Evolutionary conservation across 1,140 invertebrate species (phyloP), one percentile per base, ranked within the genome.

Genomic region (Drosophila murphyi): DNA sequence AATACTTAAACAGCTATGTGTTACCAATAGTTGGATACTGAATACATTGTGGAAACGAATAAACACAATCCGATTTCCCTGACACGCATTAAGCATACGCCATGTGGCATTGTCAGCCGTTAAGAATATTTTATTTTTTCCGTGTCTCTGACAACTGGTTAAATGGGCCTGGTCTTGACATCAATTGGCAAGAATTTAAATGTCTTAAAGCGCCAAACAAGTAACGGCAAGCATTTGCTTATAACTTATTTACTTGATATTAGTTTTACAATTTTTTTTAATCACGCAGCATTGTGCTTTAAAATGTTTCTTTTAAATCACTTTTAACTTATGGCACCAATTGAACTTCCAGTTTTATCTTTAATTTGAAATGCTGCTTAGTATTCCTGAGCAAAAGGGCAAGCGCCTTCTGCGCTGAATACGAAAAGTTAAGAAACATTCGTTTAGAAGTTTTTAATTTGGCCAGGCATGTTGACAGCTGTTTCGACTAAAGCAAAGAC

Each of bases 391-490:
- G 28, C 41, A 47, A 31, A 10, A 48, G 20, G 20, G 20, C 20
- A 35, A 35, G 5, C n/a, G 51, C 41, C 61, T 64, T 34, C 50
- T 54, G 48, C 32, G 55, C 10, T 20, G n/a, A 32, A 48, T 7
- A 37, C 39, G 20, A 20, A 63, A 71, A 71, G 55, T 65, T 65
- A 50, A 55, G 10, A 61, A 52, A 47, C n/a, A 63, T 72, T 54
- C 50, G 31, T 45, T 57, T 47, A 7, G 54, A 68, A 73, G 61
- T 76, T 72, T 76, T 76, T 72, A 76, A 76, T 72, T 76, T 76
- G 61, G 61, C 10, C 61, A 34, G 39, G 10, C 47, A 47, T 20
- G n/a, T 28, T 57, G 71, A 68, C 63, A 73, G 63, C 71, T 64
- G 68, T 63, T 63, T 45, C 59, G 64, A 29, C 10, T 45, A 5